A percentile compares a stretch with the other conserved stretches of the same genome.
Evolutionary conservation across 1,140 invertebrate genomes (phyloP).

Genomic region (Campodea augens): DNA sequence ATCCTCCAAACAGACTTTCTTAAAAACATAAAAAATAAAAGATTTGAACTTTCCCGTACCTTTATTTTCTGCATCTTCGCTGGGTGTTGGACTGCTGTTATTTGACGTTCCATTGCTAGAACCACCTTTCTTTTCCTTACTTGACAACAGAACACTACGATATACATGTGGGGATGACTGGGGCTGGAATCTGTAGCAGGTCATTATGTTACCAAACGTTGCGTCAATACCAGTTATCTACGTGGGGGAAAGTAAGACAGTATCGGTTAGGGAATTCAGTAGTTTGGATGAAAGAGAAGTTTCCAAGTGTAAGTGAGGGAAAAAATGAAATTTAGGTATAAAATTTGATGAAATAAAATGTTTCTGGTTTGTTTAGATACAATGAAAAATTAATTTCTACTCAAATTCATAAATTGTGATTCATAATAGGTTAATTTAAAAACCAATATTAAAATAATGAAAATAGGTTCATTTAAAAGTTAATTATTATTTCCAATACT

Average conservation of each 20-base stretch:
- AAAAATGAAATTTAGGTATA: too few relatives aligned
- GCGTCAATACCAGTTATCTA: constrained; percentile 33
- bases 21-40: too few relatives aligned
- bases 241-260: constrained; percentile 9
- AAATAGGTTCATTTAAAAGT: background rate
- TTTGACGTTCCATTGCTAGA: constrained; percentile 13
- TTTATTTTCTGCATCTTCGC: constrained; percentile 14
- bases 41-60: too few relatives aligned
- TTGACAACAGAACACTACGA: constrained; percentile 57
- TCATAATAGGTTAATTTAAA: too few relatives aligned
- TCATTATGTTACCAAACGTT: constrained; percentile 84
- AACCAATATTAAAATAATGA: background rate
- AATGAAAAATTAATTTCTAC: too few relatives aligned
- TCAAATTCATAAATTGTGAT: too few relatives aligned
- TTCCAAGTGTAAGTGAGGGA: too few relatives aligned
- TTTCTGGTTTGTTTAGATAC: too few relatives aligned
- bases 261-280: background rate
- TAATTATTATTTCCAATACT: too few relatives aligned
- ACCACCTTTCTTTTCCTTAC: constrained; percentile 14
- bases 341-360: too few relatives aligned
- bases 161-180: constrained; percentile 83
- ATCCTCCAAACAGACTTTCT: too few relatives aligned
- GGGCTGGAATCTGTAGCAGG: constrained; percentile 74
- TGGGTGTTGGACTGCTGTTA: constrained; percentile 21
- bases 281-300: too few relatives aligned